Evolutionary conservation across 2,888 invertebrate genomes (phyloP).

Genomic region (Drosophila mimica): DNA sequence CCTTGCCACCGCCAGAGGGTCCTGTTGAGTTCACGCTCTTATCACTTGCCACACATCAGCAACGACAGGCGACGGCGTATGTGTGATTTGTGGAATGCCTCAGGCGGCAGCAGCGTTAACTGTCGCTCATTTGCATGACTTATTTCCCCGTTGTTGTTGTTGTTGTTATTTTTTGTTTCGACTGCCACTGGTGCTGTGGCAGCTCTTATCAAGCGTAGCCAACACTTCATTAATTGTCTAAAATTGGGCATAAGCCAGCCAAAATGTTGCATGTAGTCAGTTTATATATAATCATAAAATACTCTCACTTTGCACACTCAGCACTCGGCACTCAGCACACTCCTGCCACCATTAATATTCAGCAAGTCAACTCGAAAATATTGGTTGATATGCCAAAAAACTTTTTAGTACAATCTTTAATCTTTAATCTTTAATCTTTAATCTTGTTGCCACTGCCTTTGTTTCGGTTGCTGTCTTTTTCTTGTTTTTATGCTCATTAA

Average conservation of each 20-base stretch:
- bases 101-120: conserved; percentile 38
- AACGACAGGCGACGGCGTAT: conserved; percentile 60
- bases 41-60: conserved; percentile 58
- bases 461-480: conserved; percentile 13
- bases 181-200: conserved; percentile 31
- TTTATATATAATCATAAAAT: conserved; percentile 14
- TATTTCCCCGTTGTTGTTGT: conserved; percentile 45
- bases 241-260: conserved; percentile 77
- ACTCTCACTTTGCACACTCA: conserved; percentile 5
- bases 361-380: conserved; percentile 9
- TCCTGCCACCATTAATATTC: conserved; percentile 1
- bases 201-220: conserved; percentile 74
- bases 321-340: conserved; percentile 4
- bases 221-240: conserved; percentile 82
- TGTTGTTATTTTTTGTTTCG: conserved; percentile 20
- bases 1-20: conserved; percentile 3
- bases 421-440: conserved; percentile 37
- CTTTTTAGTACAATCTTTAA: conserved; percentile 21
- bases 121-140: conserved; percentile 75
- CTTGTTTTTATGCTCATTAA: conserved; percentile 34
- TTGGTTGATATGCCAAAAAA: conserved; percentile 35
- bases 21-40: conserved; percentile 41
- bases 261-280: conserved; percentile 14
- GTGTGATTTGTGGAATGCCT: conserved; percentile 58
- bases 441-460: conserved; percentile 9